A percentile compares a stretch with the other conserved stretches of the same genome.
phyloP scores from a whole-genome alignment of 2,797 vertebrate genomes.

The Lacerta viridis region DNA sequence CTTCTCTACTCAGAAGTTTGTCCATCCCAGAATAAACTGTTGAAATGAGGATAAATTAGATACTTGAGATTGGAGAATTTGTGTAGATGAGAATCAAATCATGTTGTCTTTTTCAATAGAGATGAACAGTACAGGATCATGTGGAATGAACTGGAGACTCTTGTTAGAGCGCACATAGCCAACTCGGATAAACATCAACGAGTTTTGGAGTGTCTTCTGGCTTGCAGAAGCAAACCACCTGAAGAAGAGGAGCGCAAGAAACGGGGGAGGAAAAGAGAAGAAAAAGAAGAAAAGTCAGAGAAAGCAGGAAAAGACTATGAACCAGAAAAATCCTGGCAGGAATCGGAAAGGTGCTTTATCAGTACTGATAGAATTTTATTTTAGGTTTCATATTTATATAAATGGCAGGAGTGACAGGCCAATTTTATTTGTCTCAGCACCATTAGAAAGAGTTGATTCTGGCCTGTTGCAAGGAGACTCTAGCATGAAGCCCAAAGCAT shows the following conservation, averaged over 20 bases:
- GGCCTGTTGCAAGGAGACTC: background rate
- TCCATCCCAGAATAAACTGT: background rate
- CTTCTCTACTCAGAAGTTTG: background rate
- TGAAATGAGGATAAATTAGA: background rate
- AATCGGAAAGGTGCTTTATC: constrained; percentile 88
- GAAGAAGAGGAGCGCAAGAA: constrained; percentile 98
- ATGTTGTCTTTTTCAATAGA: constrained; percentile 72
- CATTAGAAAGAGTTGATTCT: background rate
- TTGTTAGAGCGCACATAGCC: constrained; percentile 92
- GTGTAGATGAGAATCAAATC: background rate
- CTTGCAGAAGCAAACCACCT: constrained; percentile 96
- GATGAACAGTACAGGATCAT: constrained; percentile 98
- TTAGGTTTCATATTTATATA: background rate
- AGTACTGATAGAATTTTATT: background rate
- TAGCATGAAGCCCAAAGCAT: background rate
- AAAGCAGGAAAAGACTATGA: constrained; percentile 92
- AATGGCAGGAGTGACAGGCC: background rate
- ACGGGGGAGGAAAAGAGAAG: constrained; percentile 96
- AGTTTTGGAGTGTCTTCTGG: constrained; percentile 93
- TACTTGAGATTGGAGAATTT: background rate
- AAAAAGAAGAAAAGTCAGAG: constrained; percentile 93
- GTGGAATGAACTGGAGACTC: constrained; percentile 99
- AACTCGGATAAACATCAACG: constrained; percentile 94
- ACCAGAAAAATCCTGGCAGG: constrained; percentile 92
- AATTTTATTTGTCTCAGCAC: background rate